Base-by-base conservation (phyloP, 2,888 invertebrate genomes). In the Orgyia antiqua region DNA sequence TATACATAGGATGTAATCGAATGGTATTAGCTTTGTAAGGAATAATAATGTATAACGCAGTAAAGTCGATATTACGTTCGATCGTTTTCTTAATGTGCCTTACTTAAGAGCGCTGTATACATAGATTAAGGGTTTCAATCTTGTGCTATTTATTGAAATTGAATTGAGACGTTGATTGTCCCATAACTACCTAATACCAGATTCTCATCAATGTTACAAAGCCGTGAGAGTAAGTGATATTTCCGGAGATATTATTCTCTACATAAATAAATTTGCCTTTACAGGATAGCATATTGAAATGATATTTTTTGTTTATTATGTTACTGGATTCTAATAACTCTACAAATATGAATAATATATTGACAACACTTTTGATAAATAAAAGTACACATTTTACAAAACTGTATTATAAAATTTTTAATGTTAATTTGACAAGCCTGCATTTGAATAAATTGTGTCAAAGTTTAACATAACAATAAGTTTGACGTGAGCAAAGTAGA, bases 91-190 rank as follows among this genome's bases (percentile, higher is more conserved):
- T 42, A 47, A 51, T 47, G 31, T 38, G 40, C 39, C 29, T 39
- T 36, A 50, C 43, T 51, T 45, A 41, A 45, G 23, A 28, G 15
- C 36, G 31, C 33, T 54, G 47, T 45, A 27, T 43, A 54, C 41
- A 42, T 42, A 47, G 47, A 47, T 54, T 51, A 51, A 36, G 51
- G 41, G 35, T 40, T 50, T 37, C 52, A 47, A 54, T 52, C 45
- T 47, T 40, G 38, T 38, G 34, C 36, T 45, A 42, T 47, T 54
- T 51, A 54, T 54, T 54, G 51, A 52, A 54, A 47, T 54, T 43
- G 41, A 47, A 47, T 51, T 28, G 36, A 39, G 35, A 29, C 32
- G 33, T 43, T 51, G 55, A 52, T 54, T 45, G 37, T 47, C 21
- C 36, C 29, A 24, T 47, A 39, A 54, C 44, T 51, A 37, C 43